Conservation (phyloP, 2,888 invertebrate genomes). For the Minunthozetes semirufus region DNA sequence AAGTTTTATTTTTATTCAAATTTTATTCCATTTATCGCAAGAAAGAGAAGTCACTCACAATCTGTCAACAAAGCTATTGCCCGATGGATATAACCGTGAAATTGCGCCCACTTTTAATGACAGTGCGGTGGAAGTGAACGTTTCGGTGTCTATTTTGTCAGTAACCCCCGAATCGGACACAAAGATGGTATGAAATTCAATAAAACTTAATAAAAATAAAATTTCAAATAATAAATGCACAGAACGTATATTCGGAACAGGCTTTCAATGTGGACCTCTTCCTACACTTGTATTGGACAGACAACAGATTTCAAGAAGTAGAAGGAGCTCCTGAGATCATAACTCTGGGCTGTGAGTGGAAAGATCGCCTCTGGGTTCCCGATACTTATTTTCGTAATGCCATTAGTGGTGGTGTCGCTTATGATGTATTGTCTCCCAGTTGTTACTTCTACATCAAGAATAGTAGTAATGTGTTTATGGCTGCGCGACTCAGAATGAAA, state of each 20-base stretch:
- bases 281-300: slow-evolving; percentile 40
- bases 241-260: slow-evolving; percentile 17
- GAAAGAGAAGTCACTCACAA: too few relatives aligned
- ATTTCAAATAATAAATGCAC: too few relatives aligned
- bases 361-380: slow-evolving; percentile 40
- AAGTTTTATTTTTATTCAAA: too few relatives aligned
- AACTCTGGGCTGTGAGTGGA: slow-evolving; percentile 33
- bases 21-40: too few relatives aligned
- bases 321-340: neutral
- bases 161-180: neutral
- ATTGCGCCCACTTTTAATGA: neutral
- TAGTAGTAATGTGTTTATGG: slow-evolving; percentile 32
- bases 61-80: too few relatives aligned
- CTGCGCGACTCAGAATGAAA: slow-evolving; percentile 25
- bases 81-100: neutral
- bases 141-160: neutral
- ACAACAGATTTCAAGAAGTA: slow-evolving; percentile 32
- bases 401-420: slow-evolving; percentile 37
- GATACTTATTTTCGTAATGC: slow-evolving; percentile 42
- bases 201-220: too few relatives aligned
- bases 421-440: slow-evolving; percentile 26
- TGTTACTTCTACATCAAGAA: slow-evolving; percentile 26
- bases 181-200: neutral
- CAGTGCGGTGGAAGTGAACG: neutral
- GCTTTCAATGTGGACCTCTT: slow-evolving; percentile 40